Evolutionary conservation across 2,113 vertebrate species (phyloP).

Genomic region (Hippocampus abdominalis): DNA sequence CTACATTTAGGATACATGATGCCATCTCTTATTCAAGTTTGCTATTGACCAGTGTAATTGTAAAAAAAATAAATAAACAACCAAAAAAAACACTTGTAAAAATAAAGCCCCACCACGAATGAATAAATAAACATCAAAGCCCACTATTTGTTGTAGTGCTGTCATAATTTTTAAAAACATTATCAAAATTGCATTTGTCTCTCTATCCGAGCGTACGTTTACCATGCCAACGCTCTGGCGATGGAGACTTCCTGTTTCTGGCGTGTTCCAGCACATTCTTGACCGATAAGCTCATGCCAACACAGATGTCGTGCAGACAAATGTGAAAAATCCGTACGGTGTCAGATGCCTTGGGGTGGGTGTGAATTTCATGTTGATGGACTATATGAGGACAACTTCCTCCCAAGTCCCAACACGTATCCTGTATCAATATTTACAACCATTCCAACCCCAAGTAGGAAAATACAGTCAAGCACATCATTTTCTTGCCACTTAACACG

Average conservation of each 20-base stretch:
- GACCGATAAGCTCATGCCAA: slow-evolving; percentile 65
- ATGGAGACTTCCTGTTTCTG: slow-evolving; percentile 71
- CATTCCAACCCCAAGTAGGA: not conserved
- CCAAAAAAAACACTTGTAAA: not conserved
- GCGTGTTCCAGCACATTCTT: slow-evolving; percentile 70
- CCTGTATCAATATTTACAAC: not conserved
- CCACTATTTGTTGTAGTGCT: not conserved
- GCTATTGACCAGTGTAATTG: no score
- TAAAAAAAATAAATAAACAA: slow-evolving; percentile 20
- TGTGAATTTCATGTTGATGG: not conserved
- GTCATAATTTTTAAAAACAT: not conserved
- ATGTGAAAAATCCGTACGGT: slow-evolving; percentile 1
- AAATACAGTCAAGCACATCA: not conserved
- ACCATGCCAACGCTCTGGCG: slow-evolving; percentile 42
- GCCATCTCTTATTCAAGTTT: no score
- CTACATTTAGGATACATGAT: no score
- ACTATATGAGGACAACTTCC: not conserved
- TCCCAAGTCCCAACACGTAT: not conserved
- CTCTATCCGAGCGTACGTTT: slow-evolving; percentile 16
- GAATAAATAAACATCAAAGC: not conserved
- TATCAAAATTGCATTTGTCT: not conserved
- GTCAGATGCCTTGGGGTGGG: not conserved
- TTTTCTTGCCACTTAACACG: not conserved
- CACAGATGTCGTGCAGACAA: slow-evolving; percentile 11
- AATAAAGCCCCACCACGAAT: not conserved